Percentiles rank a stretch among this genome's conserved stretches.
These are phyloP conservation scores for Xestia c-nigrum DNA, from an alignment of 2,888 invertebrate genomes.

Conservation along the genomic window DNA sequence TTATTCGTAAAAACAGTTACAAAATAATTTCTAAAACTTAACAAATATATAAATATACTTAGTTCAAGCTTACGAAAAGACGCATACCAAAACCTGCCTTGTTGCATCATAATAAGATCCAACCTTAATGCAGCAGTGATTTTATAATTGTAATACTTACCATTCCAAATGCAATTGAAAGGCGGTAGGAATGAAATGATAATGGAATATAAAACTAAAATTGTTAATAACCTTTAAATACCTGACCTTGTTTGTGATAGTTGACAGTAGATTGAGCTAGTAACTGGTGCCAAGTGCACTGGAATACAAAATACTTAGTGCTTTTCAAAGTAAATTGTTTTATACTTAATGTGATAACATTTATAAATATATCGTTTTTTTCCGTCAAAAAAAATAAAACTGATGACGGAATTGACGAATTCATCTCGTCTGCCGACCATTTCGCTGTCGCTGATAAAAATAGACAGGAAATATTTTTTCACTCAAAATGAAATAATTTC, in stretches of 20 bases:
- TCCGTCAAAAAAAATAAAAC: background rate
- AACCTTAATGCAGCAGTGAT: background rate
- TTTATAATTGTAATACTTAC: background rate
- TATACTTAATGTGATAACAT: background rate
- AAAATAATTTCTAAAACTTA: background rate
- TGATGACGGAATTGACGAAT: background rate
- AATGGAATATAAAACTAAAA: slow-evolving; percentile 37
- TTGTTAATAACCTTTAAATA: slow-evolving; percentile 46
- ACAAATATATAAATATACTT: too few species aligned
- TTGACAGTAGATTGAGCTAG: slow-evolving; percentile 39
- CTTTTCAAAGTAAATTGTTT: slow-evolving; percentile 2
- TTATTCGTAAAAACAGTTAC: background rate
- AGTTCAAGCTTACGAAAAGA: too few species aligned
- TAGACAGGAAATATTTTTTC: background rate
- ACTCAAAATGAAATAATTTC: background rate
- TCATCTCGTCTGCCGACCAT: background rate
- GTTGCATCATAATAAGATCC: background rate
- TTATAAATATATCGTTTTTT: background rate
- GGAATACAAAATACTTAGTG: background rate
- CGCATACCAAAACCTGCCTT: slow-evolving; percentile 12
- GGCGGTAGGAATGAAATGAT: slow-evolving; percentile 31
- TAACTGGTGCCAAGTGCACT: slow-evolving; percentile 25
- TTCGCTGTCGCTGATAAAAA: background rate
- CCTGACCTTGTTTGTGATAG: slow-evolving; percentile 47
- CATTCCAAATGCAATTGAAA: slow-evolving; percentile 30